phyloP scores from a whole-genome alignment of 2,888 invertebrate genomes.

The Polia nebulosa region DNA sequence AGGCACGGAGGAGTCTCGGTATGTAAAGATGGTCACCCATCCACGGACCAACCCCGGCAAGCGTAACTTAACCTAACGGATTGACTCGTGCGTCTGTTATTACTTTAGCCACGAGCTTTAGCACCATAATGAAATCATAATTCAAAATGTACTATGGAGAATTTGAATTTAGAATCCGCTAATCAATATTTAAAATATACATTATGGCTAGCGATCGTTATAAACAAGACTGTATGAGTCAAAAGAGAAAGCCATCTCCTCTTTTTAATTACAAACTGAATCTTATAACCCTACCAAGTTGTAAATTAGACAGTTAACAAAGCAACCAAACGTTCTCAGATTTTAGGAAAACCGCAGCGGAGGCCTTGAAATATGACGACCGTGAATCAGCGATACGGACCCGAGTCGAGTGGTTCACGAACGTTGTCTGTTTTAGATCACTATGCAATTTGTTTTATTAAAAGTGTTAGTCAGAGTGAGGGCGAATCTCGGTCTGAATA shows the following conservation, averaged over 20 bases:
- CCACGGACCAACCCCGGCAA: no score
- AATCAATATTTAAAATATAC: no score
- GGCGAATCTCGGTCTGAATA: neutral
- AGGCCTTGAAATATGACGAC: slow-evolving; percentile 59
- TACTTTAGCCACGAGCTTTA: no score
- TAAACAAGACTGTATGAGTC: no score
- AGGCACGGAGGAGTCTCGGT: no score
- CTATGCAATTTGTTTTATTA: slow-evolving; percentile 70
- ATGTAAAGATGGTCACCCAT: no score
- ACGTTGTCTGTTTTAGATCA: slow-evolving; percentile 70
- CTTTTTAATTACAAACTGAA: neutral
- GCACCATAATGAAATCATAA: no score
- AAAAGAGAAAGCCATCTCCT: neutral
- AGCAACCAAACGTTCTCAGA: slow-evolving; percentile 22
- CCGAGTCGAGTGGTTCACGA: slow-evolving; percentile 49
- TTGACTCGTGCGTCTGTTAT: no score
- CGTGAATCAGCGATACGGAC: slow-evolving; percentile 69
- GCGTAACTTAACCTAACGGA: no score
- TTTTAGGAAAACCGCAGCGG: slow-evolving; percentile 56
- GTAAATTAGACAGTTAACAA: slow-evolving; percentile 35
- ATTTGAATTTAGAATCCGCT: no score
- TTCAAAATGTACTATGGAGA: no score
- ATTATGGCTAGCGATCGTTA: no score
- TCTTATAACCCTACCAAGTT: neutral
- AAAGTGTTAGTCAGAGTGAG: slow-evolving; percentile 16